phyloP scores from a whole-genome alignment of 1,140 invertebrate species.

The Lanistes nyassanus region DNA sequence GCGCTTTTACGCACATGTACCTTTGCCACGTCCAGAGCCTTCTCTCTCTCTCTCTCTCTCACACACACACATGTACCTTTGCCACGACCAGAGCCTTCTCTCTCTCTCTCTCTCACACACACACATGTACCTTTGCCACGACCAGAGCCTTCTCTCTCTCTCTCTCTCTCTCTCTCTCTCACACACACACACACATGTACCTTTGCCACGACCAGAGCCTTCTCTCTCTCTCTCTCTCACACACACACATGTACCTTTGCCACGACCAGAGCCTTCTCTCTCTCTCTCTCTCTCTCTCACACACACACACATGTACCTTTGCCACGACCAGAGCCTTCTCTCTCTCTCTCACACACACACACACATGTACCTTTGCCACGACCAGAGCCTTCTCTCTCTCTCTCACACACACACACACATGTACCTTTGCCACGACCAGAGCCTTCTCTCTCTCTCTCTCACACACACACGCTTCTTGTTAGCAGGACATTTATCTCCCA shows the following conservation, averaged over 20 bases:
- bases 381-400: constrained; percentile 32
- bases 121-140: not conserved
- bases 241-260: too few species aligned
- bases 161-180: not conserved
- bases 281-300: too few species aligned
- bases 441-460: not conserved
- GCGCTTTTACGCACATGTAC: too few species aligned
- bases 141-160: not conserved
- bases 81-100: not conserved
- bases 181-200: constrained; percentile 8
- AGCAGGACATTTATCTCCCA: too few species aligned
- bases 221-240: constrained; percentile 51
- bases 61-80: constrained; percentile 1
- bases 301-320: too few species aligned
- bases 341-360: too few species aligned
- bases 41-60: too few species aligned
- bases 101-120: constrained; percentile 51
- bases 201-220: not conserved
- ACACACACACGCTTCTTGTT: not conserved
- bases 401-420: constrained; percentile 44
- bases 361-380: not conserved
- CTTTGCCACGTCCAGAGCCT: too few species aligned
- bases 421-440: not conserved
- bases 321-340: too few species aligned
- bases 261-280: too few species aligned